Percentiles rank a stretch among this genome's conserved stretches.
These are phyloP conservation scores for Cyprichromis sp. DNA, from an alignment of 2,113 vertebrate species.

Conservation along the genomic window DNA sequence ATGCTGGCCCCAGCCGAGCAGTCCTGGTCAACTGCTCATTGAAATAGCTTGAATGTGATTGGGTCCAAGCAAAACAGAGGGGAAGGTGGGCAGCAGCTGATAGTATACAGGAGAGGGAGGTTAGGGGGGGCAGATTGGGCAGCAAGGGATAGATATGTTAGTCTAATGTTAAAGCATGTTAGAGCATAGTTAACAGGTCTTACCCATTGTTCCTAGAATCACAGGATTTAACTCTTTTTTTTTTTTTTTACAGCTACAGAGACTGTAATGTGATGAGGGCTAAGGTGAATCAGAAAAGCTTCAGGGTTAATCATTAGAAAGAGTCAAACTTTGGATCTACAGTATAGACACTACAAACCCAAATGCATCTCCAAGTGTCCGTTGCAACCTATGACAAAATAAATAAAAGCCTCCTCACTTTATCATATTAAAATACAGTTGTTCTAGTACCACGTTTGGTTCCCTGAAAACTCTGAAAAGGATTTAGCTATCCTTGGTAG, in stretches of 20 bases:
- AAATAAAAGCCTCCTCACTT: not conserved
- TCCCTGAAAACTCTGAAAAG: not conserved
- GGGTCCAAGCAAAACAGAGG: slow-evolving; percentile 46
- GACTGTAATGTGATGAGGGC: not conserved
- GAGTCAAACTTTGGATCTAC: not conserved
- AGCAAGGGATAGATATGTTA: slow-evolving; percentile 42
- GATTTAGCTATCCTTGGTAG: slow-evolving; percentile 31
- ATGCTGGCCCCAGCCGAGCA: slow-evolving; percentile 53
- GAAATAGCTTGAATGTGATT: slow-evolving; percentile 53
- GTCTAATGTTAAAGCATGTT: slow-evolving; percentile 31
- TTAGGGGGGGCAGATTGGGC: not conserved
- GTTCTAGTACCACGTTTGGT: not conserved
- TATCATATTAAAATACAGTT: not conserved
- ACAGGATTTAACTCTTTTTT: not conserved
- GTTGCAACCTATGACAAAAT: not conserved
- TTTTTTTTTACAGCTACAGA: not conserved
- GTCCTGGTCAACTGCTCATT: slow-evolving; percentile 39
- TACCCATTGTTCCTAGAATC: not conserved
- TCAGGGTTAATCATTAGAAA: not conserved
- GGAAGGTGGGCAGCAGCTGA: slow-evolving; percentile 20
- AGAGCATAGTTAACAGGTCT: not conserved
- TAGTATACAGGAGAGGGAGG: slow-evolving; percentile 1
- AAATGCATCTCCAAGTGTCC: not conserved
- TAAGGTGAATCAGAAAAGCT: not conserved
- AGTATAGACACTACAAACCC: not conserved